A percentile compares a stretch with the other conserved stretches of the same genome.
Evolutionary conservation across 2,113 vertebrate species (phyloP).

Genomic region (Microtus oregoni): DNA sequence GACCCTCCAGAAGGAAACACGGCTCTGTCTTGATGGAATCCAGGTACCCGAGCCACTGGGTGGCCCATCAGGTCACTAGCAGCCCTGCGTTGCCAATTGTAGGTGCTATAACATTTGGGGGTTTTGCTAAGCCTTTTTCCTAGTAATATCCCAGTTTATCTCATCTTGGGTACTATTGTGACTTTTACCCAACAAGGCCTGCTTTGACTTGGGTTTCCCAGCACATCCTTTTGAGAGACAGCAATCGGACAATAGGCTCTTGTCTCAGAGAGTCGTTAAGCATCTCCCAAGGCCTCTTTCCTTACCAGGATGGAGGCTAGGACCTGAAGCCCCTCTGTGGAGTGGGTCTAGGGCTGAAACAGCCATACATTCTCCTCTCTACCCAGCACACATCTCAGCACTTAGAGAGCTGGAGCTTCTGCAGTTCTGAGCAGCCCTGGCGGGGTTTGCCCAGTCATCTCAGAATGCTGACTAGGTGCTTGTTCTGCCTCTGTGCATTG

Average conservation of each 20-base stretch:
- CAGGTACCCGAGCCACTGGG: background rate
- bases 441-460: background rate
- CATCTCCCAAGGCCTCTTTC: background rate
- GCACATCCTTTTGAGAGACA: background rate
- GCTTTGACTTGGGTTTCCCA: background rate
- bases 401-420: rapidly evolving
- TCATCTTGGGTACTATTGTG: background rate
- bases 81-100: background rate
- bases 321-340: rapidly evolving
- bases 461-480: background rate
- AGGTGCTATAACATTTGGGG: background rate
- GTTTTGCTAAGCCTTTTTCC: background rate
- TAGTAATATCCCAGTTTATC: background rate
- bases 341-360: background rate
- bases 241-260: background rate
- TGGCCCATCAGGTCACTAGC: background rate
- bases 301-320: background rate
- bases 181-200: background rate
- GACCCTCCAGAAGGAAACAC: no score
- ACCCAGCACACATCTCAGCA: rapidly evolving
- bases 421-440: background rate
- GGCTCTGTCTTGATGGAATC: background rate
- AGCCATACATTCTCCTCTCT: background rate
- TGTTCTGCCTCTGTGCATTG: background rate
- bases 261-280: background rate